These are phyloP conservation scores for Caenorhabditis sinica DNA, from an alignment of 2,888 invertebrate species.

Conservation along the genomic window DNA sequence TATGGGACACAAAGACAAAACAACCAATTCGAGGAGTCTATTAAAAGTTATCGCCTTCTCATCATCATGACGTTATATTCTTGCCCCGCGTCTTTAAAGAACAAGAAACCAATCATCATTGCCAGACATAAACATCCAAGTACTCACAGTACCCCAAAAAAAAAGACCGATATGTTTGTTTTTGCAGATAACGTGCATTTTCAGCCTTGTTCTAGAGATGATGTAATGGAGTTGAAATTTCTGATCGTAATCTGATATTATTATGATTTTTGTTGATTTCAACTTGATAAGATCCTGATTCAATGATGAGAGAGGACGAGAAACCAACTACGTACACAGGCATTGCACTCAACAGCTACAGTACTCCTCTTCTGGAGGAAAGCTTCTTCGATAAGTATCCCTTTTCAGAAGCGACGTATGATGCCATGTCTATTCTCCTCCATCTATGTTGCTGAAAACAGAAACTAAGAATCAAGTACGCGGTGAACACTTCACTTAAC, in stretches of 20 bases:
- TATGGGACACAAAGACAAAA: conserved; percentile 1
- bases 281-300: conserved; percentile 28
- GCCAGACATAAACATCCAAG: conserved; percentile 16
- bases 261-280: conserved; percentile 5
- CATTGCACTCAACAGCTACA: background rate
- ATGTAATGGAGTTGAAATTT: conserved; percentile 7
- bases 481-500: conserved; percentile 15
- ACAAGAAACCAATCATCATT: conserved; percentile 41
- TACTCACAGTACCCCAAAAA: conserved; percentile 28
- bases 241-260: conserved; percentile 12
- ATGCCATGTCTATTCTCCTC: background rate
- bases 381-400: background rate
- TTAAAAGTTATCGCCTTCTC: conserved; percentile 4
- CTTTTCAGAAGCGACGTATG: background rate
- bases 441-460: conserved; percentile 10
- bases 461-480: conserved; percentile 45
- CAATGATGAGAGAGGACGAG: background rate
- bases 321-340: conserved; percentile 27
- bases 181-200: conserved; percentile 13
- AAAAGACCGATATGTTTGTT: background rate
- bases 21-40: conserved; percentile 6
- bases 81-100: conserved; percentile 17
- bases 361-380: background rate
- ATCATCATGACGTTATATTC: conserved; percentile 11
- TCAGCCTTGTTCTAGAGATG: conserved; percentile 28